These are phyloP conservation scores for Zapornia atra DNA, from an alignment of 2,113 vertebrate genomes.

Conservation along the genomic window DNA sequence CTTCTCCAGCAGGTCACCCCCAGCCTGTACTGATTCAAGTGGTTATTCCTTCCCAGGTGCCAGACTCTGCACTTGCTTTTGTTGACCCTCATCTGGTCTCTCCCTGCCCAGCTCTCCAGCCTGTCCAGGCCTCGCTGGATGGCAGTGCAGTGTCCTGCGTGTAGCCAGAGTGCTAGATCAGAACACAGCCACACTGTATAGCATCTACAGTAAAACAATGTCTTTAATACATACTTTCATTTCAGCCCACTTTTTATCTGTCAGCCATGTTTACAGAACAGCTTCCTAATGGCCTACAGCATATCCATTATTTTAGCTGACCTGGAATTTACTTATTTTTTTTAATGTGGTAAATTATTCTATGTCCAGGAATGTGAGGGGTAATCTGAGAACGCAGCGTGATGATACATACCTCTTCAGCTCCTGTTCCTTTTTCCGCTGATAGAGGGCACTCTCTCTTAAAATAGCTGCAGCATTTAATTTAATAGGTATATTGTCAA, in stretches of 20 bases:
- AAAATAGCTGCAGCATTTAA: slow-evolving; percentile 88
- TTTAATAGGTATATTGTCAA: slow-evolving; percentile 78
- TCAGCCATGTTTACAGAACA: not conserved
- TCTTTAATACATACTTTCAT: not conserved
- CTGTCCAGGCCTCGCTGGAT: too few relatives aligned
- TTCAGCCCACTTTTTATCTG: not conserved
- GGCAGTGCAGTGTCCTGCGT: too few relatives aligned
- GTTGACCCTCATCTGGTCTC: too few relatives aligned
- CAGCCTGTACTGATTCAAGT: too few relatives aligned
- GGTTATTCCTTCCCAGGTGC: too few relatives aligned
- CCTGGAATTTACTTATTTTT: not conserved
- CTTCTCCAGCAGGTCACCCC: too few relatives aligned
- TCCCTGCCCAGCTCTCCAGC: too few relatives aligned
- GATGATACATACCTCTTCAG: slow-evolving; percentile 84
- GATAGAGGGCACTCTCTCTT: slow-evolving; percentile 83
- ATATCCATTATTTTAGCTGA: not conserved
- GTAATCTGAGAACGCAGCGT: not conserved
- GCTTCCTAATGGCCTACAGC: not conserved
- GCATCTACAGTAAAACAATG: not conserved
- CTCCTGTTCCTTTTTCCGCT: slow-evolving; percentile 83
- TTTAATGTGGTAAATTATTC: not conserved
- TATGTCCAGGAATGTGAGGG: not conserved
- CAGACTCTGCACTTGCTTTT: too few relatives aligned
- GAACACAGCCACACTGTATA: not conserved
- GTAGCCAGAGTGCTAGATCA: not conserved